A percentile compares a stretch with the other conserved stretches of the same genome.
phyloP scores from a whole-genome alignment of 1,140 invertebrate genomes.

The Drosophila truncata region DNA sequence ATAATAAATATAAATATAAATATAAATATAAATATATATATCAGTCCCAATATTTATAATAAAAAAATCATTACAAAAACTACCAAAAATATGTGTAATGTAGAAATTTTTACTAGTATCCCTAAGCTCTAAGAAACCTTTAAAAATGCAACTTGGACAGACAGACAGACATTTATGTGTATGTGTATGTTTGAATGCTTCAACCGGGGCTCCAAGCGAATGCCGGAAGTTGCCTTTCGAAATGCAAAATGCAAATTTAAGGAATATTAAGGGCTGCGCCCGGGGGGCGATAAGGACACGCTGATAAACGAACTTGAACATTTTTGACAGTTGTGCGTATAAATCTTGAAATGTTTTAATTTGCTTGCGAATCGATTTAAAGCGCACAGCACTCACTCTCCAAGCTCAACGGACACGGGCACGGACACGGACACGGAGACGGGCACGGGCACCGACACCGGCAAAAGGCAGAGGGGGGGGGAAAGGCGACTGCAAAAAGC shows the following conservation, averaged over 20 bases:
- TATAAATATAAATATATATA: too few relatives aligned
- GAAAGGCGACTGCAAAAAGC: constrained; percentile 17
- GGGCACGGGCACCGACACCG: neutral
- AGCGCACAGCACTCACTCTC: constrained; percentile 34
- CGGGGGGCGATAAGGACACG: constrained; percentile 9
- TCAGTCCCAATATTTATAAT: too few relatives aligned
- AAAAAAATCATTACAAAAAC: too few relatives aligned
- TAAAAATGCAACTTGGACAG: neutral
- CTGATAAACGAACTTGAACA: constrained; percentile 77
- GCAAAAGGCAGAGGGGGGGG: neutral
- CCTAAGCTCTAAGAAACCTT: neutral
- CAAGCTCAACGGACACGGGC: neutral
- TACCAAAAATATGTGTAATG: too few relatives aligned
- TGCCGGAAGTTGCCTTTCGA: constrained; percentile 72
- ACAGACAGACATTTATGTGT: neutral
- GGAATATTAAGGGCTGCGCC: constrained; percentile 16
- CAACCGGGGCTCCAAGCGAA: constrained; percentile 56
- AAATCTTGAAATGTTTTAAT: constrained; percentile 85
- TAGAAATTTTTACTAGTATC: neutral
- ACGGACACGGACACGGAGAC: neutral
- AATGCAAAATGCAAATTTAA: constrained; percentile 64
- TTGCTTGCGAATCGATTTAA: constrained; percentile 85
- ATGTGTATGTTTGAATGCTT: neutral
- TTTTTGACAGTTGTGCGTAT: constrained; percentile 84
- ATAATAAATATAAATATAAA: too few relatives aligned